Evolutionary conservation across 2,113 vertebrate species (phyloP), one percentile per base, ranked within the genome.

Genomic region (Porphyrio hochstetteri): DNA sequence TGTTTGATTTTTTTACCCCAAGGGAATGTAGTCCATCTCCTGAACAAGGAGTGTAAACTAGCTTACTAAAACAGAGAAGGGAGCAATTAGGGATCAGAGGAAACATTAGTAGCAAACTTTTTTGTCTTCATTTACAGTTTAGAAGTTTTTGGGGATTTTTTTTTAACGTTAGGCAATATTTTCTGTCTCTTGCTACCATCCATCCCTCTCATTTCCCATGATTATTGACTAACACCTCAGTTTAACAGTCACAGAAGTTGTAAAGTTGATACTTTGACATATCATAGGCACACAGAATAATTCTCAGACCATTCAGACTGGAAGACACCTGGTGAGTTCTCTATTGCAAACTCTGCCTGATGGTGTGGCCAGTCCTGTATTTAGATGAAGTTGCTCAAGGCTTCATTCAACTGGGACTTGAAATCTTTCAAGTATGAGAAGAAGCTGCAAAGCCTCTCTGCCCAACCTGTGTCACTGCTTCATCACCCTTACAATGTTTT

Each of bases 81-180:
- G 13, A 78, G 11, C 17, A 92, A 86, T 89, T 91, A 91, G 31
- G 74, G 36, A 84, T 63, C 68, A 85, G 9, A 74, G n/a, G 60
- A 95, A 71, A 93, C 8, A 80, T n/a, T 70, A 68, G 11, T 28
- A 72, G 3, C 61, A 77, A 76, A 75, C 9, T 52, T 4, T 57
- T 87, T 79, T 50, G 69, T 10, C 29, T 91, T 31, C 44, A 88
- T 93, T 87, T 91, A 15, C 57, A 79, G 67, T 88, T 89, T n/a
- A 91, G 56, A 82, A 27, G 14, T 38, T 50, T 35, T n/a, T n/a
- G n/a, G n/a, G n/a, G n/a, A n/a, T 94, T 82, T 86, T 48, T 48
- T 48, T 48, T 48, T 48, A 10, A 52, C 53, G 31, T 40, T 61
- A 65, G 64, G 16, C 3, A 24, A 40, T 11, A 2, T 24, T 61